Percentiles rank a stretch among this genome's conserved stretches.
Evolutionary conservation across 2,888 invertebrate species (phyloP).

Genomic region (Trichacis sp.): DNA sequence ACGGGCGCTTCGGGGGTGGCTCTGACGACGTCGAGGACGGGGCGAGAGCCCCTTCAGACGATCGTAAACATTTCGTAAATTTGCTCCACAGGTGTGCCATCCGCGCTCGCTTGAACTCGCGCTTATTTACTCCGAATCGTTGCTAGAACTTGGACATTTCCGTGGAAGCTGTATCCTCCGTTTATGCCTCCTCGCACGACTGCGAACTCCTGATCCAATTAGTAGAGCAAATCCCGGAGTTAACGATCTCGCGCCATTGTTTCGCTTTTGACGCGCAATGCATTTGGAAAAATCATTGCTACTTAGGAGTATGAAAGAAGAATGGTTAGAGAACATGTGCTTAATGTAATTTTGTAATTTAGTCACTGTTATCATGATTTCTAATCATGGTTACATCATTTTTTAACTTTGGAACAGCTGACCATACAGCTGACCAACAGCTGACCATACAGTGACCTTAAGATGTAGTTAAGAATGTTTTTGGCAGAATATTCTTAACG

Average conservation of each 20-base stretch:
- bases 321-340: no score
- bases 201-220: slow-evolving; percentile 26
- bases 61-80: slow-evolving; percentile 69
- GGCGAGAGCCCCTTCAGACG: slow-evolving; percentile 60
- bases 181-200: slow-evolving; percentile 7
- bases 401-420: no score
- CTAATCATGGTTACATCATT: no score
- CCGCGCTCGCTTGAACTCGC: slow-evolving; percentile 59
- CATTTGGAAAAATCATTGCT: no score
- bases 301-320: no score
- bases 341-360: no score
- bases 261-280: background rate
- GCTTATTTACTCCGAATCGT: slow-evolving; percentile 59
- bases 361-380: no score
- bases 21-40: slow-evolving; percentile 36
- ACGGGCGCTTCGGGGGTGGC: slow-evolving; percentile 48
- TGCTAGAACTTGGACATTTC: slow-evolving; percentile 20
- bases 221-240: slow-evolving; percentile 3
- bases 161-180: slow-evolving; percentile 7
- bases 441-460: no score
- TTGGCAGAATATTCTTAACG: no score
- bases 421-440: no score
- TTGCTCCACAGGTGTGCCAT: slow-evolving; percentile 69
- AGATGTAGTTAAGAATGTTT: no score
- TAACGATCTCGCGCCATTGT: background rate